A percentile compares a stretch with the other conserved stretches of the same genome.
These are phyloP conservation scores for Gisinianus flammeolus DNA, from an alignment of 2,888 invertebrate genomes.

Conservation along the genomic window DNA sequence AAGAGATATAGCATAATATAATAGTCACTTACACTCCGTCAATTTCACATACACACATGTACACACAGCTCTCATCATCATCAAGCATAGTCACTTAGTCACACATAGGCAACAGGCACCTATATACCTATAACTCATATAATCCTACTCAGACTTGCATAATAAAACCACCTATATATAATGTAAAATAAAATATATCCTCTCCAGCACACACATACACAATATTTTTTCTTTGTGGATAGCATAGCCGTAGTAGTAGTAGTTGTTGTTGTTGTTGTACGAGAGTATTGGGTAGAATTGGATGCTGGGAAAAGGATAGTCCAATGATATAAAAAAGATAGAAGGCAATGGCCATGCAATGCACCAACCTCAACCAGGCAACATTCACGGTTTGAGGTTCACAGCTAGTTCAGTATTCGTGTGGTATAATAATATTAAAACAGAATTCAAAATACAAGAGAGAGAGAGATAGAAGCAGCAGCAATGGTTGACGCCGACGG, in stretches of 20 bases:
- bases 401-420: background rate
- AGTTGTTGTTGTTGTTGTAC: background rate
- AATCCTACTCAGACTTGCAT: background rate
- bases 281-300: background rate
- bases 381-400: constrained; percentile 26
- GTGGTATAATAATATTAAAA: too few species aligned
- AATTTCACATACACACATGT: background rate
- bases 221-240: background rate
- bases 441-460: background rate
- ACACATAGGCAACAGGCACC: background rate
- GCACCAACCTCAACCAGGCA: constrained; percentile 36
- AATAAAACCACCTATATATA: background rate
- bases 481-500: constrained; percentile 32
- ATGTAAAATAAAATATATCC: background rate
- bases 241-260: background rate
- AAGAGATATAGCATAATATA: constrained; percentile 6
- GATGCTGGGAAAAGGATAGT: constrained; percentile 34
- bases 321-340: constrained; percentile 41
- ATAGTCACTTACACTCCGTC: constrained; percentile 6
- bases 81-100: background rate
- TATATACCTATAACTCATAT: background rate
- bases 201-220: background rate
- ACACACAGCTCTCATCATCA: background rate
- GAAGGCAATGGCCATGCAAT: constrained; percentile 46
- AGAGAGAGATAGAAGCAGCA: background rate